Evolutionary conservation across 2,113 vertebrate species (phyloP), one percentile per base, ranked within the genome.

Genomic region (Carassius gibelio): DNA sequence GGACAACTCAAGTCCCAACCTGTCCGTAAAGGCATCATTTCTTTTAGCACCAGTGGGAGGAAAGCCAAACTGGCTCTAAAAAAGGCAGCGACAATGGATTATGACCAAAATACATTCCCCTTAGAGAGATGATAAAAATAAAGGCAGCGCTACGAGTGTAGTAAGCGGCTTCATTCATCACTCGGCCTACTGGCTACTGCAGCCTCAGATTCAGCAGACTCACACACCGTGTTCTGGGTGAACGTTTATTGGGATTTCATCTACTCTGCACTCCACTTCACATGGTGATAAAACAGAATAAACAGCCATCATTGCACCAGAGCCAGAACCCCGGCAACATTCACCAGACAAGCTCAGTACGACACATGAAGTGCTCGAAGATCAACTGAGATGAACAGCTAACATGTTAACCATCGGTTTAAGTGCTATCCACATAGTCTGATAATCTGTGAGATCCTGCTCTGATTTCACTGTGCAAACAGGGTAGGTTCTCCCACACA

Each of bases 141-240:
- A 78, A 78, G 19, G 21, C 26, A 3, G 1, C 8, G 30, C 30
- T 61, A 61, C 36, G 75, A 78, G 19, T 23, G 76, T 61, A 78
- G 34, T 61, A 61, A 78, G 23, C 30, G 55, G 75, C 17, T 45
- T 36, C 30, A 77, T 77, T 77, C 75, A 78, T 26, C 74, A 38
- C 76, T 55, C 15, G 30, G 15, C 34, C 55, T 57, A 19, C 13
- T 1, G 14, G 5, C 66, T 36, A 10, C 42, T 45, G 69, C 75
- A 76, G 19, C 84, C 48, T 57, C 57, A 81, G 82, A 86, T 94
- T 94, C 91, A 94, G 93, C 93, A 90, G 90, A 75, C 87, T 87
- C 84, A 89, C 90, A 89, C 72, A 83, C 61, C 69, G 91, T 87
- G 75, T 81, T 86, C 72, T 69, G 85, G 34, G 66, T 72, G 30